A percentile compares a stretch with the other conserved stretches of the same genome.
Evolutionary conservation across 2,888 invertebrate species (phyloP).

Genomic region (Rhagonycha fulva): DNA sequence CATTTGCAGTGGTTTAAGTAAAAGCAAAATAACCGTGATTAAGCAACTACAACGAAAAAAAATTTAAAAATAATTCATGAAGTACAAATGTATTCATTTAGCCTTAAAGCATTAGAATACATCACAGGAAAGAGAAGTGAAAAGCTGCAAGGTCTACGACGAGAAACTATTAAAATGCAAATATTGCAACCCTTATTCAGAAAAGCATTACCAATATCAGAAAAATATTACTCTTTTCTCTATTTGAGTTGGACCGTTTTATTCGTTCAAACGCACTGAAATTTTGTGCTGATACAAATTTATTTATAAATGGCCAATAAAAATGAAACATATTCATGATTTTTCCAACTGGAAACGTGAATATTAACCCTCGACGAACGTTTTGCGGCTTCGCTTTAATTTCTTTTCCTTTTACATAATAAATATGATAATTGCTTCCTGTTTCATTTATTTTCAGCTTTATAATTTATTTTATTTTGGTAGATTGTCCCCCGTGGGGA

Average conservation of each 20-base stretch:
- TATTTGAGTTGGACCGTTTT: constrained; percentile 38
- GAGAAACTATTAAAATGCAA: constrained; percentile 58
- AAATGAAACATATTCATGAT: constrained; percentile 59
- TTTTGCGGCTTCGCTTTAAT: constrained; percentile 40
- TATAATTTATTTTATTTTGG: not conserved
- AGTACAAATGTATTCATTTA: not conserved
- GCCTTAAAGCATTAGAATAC: constrained; percentile 7
- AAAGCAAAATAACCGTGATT: not conserved
- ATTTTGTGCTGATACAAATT: constrained; percentile 51
- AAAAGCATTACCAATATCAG: constrained; percentile 40
- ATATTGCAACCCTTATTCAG: constrained; percentile 48
- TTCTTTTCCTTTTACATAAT: constrained; percentile 42
- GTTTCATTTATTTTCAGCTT: not conserved
- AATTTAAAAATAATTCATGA: not conserved
- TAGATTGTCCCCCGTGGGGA: not conserved
- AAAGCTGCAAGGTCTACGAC: constrained; percentile 47
- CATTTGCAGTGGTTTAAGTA: not conserved
- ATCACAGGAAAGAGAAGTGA: constrained; percentile 48
- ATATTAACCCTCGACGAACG: constrained; percentile 45
- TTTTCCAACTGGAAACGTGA: constrained; percentile 53
- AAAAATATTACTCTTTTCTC: constrained; percentile 44
- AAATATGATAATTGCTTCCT: not conserved
- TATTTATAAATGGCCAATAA: constrained; percentile 56
- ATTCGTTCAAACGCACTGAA: constrained; percentile 37
- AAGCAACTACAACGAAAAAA: not conserved